These are phyloP conservation scores for Megaceryle torquata DNA, from an alignment of 2,113 vertebrate species.

Conservation along the genomic window DNA sequence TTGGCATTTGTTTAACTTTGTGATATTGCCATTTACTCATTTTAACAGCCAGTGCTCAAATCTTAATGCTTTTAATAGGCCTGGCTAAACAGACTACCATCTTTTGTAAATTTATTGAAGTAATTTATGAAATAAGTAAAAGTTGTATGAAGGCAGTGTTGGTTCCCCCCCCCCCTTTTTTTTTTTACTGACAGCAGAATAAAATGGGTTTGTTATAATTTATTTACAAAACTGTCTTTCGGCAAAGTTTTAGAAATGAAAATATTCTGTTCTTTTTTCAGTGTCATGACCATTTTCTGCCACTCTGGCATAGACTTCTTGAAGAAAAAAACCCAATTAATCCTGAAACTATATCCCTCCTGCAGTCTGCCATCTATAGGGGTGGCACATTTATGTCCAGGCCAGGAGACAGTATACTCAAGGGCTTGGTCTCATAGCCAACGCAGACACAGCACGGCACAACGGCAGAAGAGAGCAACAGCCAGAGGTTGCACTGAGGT, in stretches of 20 bases:
- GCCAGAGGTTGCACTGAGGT: constrained; percentile 17
- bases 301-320: background rate
- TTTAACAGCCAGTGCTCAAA: constrained; percentile 81
- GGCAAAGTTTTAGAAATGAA: background rate
- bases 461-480: background rate
- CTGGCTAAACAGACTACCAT: constrained; percentile 76
- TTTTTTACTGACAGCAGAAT: constrained; percentile 33
- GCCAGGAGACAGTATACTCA: background rate
- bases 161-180: background rate
- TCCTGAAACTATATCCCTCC: background rate
- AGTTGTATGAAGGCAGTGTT: constrained; percentile 46
- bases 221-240: background rate
- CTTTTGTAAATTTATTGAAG: constrained; percentile 74
- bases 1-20: constrained; percentile 84
- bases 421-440: background rate
- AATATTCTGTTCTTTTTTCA: background rate
- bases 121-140: constrained; percentile 72
- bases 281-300: background rate
- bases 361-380: background rate
- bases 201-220: constrained; percentile 1
- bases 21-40: constrained; percentile 80
- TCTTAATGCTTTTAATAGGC: constrained; percentile 81
- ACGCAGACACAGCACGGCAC: background rate
- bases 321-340: background rate
- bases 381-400: background rate